Evolutionary conservation across 53 echinoderm and acorn worm species (phyloP).

Genomic region (Temnopleurus reevesii): DNA sequence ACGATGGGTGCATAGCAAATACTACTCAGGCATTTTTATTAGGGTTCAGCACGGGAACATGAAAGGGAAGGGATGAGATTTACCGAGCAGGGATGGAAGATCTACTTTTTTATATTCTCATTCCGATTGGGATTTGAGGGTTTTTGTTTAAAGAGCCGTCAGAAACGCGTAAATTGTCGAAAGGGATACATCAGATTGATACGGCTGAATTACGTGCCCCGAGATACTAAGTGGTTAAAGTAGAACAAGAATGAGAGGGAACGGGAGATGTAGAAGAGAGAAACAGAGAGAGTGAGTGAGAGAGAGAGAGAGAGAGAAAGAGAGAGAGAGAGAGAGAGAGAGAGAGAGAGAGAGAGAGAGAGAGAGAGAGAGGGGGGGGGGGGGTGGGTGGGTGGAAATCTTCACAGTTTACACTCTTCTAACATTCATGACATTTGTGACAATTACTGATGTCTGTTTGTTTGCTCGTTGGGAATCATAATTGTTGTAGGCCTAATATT

Average conservation of each 20-base stretch:
- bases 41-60: neutral
- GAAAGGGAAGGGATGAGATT: neutral
- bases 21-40: slow-evolving; percentile 27
- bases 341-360: neutral
- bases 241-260: neutral
- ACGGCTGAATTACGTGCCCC: neutral
- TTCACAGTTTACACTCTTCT: too few relatives aligned
- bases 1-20: slow-evolving; percentile 20
- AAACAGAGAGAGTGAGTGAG: neutral
- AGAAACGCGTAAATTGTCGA: slow-evolving; percentile 25
- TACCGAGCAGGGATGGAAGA: neutral
- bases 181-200: slow-evolving; percentile 8
- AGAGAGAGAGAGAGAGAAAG: neutral
- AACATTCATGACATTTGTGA: too few relatives aligned
- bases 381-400: too few relatives aligned
- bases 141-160: slow-evolving; percentile 26
- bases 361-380: too few relatives aligned
- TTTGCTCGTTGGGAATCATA: too few relatives aligned
- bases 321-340: neutral
- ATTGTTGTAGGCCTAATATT: too few relatives aligned
- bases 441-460: too few relatives aligned
- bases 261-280: too few relatives aligned
- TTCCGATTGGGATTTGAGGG: neutral
- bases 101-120: neutral
- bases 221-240: neutral